Conservation (phyloP, 2,888 invertebrate genomes). For the Drosophila pseudotalamancana region DNA sequence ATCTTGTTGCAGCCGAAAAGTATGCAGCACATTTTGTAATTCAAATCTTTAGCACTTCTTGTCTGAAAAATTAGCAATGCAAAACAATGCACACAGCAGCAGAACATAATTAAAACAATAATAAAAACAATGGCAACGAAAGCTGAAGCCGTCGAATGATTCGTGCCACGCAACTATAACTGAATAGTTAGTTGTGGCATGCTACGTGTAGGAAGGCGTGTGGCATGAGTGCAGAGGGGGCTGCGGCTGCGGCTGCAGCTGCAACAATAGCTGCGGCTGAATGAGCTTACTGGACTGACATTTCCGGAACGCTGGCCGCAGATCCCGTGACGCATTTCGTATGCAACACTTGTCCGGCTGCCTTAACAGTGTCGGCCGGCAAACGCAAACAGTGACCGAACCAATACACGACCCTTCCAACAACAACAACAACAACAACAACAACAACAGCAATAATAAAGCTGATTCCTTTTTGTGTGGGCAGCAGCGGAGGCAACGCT, state of each 20-base stretch:
- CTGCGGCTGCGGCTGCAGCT: too few species aligned
- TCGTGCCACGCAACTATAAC: conserved; percentile 4
- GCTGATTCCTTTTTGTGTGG: conserved; percentile 3
- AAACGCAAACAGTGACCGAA: conserved; percentile 40
- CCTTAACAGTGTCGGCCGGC: conserved; percentile 60
- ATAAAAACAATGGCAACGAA: not conserved
- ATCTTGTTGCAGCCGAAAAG: too few species aligned
- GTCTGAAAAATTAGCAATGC: too few species aligned
- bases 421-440: conserved; percentile 4
- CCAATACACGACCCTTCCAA: conserved; percentile 7
- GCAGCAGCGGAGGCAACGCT: conserved; percentile 32
- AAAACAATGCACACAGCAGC: not conserved
- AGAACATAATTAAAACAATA: conserved; percentile 2
- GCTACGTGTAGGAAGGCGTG: conserved; percentile 39
- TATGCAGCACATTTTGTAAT: too few species aligned
- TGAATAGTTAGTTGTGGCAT: not conserved
- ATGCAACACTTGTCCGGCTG: conserved; percentile 66
- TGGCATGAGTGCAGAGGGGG: too few species aligned
- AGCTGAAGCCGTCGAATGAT: conserved; percentile 1
- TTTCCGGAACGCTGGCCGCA: conserved; percentile 17
- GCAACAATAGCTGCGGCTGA: conserved; percentile 34
- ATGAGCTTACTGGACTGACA: conserved; percentile 4
- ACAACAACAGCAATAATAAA: too few species aligned
- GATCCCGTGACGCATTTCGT: conserved; percentile 55
- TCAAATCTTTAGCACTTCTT: too few species aligned